A percentile compares a stretch with the other conserved stretches of the same genome.
phyloP scores from a whole-genome alignment of 1,140 invertebrate genomes.

The Bombus superbus region DNA sequence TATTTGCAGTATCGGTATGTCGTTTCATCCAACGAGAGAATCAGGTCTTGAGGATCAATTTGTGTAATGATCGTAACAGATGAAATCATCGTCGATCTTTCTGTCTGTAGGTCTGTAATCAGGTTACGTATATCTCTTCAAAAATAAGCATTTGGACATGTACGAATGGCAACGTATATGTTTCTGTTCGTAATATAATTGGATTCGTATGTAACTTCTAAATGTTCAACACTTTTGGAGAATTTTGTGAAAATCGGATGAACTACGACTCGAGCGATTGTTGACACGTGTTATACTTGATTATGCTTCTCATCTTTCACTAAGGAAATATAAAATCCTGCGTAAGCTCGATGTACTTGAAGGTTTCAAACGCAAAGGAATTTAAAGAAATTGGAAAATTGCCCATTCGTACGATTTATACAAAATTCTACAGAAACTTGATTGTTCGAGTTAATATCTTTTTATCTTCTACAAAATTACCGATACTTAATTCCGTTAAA shows the following conservation, averaged over 20 bases:
- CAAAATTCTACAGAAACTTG: too few species aligned
- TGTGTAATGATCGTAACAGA: not conserved
- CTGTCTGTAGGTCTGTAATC: not conserved
- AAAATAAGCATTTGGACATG: not conserved
- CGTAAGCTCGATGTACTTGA: not conserved
- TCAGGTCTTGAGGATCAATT: not conserved
- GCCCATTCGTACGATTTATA: too few species aligned
- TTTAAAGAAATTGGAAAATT: not conserved
- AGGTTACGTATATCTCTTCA: not conserved
- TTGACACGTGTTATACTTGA: not conserved
- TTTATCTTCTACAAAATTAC: not conserved
- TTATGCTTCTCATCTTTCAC: not conserved
- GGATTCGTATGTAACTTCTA: not conserved
- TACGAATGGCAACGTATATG: not conserved
- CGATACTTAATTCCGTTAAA: too few species aligned
- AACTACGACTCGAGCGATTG: not conserved
- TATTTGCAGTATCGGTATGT: too few species aligned
- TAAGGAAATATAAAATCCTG: not conserved
- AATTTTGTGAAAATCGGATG: not conserved
- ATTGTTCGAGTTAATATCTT: not conserved
- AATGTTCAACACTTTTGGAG: not conserved
- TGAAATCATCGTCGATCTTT: not conserved
- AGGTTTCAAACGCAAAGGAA: not conserved
- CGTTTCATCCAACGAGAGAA: too few species aligned
- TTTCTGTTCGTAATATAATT: too few species aligned